Conservation (phyloP, 2,888 invertebrate species). For the Spilosoma lubricipeda region DNA sequence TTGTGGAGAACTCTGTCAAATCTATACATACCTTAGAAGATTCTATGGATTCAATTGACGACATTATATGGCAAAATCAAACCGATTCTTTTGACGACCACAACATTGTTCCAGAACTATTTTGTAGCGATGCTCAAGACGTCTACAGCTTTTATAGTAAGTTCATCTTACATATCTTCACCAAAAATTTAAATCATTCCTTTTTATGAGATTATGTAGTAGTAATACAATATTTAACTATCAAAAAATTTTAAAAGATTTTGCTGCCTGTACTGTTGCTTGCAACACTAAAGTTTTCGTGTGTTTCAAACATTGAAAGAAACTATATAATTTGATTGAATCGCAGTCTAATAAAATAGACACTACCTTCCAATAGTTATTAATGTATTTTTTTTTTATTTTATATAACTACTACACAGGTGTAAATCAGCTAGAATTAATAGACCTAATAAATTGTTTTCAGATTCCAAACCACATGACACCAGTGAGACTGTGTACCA, state of each 20-base stretch:
- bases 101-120: conserved; percentile 52
- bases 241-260: neutral
- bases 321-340: neutral
- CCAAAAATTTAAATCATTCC: neutral
- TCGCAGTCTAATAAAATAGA: neutral
- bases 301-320: neutral
- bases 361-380: neutral
- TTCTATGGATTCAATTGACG: conserved; percentile 47
- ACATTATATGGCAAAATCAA: conserved; percentile 27
- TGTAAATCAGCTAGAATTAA: neutral
- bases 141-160: conserved; percentile 46
- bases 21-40: conserved; percentile 67
- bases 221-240: neutral
- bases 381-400: neutral
- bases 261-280: neutral
- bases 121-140: conserved; percentile 62
- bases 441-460: conserved; percentile 16
- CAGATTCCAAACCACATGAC: conserved; percentile 39
- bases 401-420: neutral
- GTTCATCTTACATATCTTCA: conserved; percentile 14
- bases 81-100: conserved; percentile 42
- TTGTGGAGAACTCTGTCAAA: conserved; percentile 59
- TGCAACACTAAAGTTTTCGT: neutral
- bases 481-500: conserved; percentile 48
- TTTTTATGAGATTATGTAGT: neutral